These are phyloP conservation scores for Aporrectodea caliginosa DNA, from an alignment of 1,140 invertebrate species.

Conservation along the genomic window DNA sequence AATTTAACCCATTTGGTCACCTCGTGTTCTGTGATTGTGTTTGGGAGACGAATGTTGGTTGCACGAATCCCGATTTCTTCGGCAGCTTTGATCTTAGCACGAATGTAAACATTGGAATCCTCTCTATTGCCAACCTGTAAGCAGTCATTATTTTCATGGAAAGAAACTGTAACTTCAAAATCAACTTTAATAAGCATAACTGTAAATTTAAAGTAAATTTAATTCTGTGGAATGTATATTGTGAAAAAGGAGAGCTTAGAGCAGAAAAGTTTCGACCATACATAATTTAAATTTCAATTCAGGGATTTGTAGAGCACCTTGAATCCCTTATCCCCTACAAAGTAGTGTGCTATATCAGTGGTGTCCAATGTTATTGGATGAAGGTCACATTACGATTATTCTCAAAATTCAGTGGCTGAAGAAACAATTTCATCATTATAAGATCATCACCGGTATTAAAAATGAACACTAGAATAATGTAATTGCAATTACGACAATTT, in stretches of 20 bases:
- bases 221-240: neutral
- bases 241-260: neutral
- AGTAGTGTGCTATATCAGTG: no score
- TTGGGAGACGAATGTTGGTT: slow-evolving; percentile 75
- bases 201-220: neutral
- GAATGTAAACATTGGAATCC: slow-evolving; percentile 99
- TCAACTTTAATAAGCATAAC: neutral
- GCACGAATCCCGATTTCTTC: slow-evolving; percentile 83
- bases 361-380: no score
- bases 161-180: neutral
- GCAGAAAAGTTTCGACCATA: neutral
- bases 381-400: no score
- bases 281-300: neutral
- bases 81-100: slow-evolving; percentile 92
- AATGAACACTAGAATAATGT: neutral
- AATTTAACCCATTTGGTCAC: no score
- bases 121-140: slow-evolving; percentile 79
- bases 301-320: neutral
- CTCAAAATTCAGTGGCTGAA: no score
- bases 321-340: no score
- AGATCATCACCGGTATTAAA: no score
- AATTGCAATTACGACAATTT: neutral
- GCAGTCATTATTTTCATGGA: neutral
- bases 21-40: slow-evolving; percentile 77
- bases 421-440: no score